Percentiles rank a stretch among this genome's conserved stretches.
Evolutionary conservation across 2,888 invertebrate genomes (phyloP).

Genomic region (Vandiemenella viatica): DNA sequence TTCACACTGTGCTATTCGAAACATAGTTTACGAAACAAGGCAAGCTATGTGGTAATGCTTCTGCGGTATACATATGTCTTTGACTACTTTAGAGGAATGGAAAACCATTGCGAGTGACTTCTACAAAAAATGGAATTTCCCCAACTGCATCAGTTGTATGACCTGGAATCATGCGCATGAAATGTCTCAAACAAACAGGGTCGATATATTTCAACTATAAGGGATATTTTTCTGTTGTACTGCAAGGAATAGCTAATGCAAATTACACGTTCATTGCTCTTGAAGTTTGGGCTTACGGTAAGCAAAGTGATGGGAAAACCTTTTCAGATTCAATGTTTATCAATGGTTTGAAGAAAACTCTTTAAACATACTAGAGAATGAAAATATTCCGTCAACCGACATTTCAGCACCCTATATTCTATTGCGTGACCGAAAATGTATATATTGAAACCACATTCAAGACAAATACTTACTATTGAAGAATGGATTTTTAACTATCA

Average conservation of each 20-base stretch:
- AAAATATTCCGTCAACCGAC: slow-evolving; percentile 1
- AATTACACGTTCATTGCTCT: slow-evolving; percentile 2
- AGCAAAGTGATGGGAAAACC: not conserved
- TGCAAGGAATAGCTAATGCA: not conserved
- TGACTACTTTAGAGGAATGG: too few relatives aligned
- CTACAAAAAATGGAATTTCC: too few relatives aligned
- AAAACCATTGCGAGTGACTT: too few relatives aligned
- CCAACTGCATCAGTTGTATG: too few relatives aligned
- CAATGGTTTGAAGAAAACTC: not conserved
- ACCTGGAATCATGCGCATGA: too few relatives aligned
- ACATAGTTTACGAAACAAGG: too few relatives aligned
- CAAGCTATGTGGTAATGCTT: too few relatives aligned
- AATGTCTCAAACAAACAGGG: too few relatives aligned
- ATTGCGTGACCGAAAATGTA: not conserved
- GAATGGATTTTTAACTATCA: slow-evolving; percentile 2
- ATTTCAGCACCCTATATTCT: slow-evolving; percentile 4
- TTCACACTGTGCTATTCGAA: too few relatives aligned
- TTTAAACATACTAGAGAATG: slow-evolving; percentile 2
- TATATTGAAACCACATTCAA: slow-evolving; percentile 2
- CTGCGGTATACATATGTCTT: too few relatives aligned
- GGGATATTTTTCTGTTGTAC: not conserved
- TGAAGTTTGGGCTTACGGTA: slow-evolving; percentile 2
- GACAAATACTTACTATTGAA: slow-evolving; percentile 2
- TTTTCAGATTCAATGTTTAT: not conserved
- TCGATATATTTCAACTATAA: too few relatives aligned